Percentiles rank a stretch among this genome's conserved stretches.
Evolutionary conservation across 2,113 vertebrate species (phyloP).

Genomic region (Ammodytes dubius): DNA sequence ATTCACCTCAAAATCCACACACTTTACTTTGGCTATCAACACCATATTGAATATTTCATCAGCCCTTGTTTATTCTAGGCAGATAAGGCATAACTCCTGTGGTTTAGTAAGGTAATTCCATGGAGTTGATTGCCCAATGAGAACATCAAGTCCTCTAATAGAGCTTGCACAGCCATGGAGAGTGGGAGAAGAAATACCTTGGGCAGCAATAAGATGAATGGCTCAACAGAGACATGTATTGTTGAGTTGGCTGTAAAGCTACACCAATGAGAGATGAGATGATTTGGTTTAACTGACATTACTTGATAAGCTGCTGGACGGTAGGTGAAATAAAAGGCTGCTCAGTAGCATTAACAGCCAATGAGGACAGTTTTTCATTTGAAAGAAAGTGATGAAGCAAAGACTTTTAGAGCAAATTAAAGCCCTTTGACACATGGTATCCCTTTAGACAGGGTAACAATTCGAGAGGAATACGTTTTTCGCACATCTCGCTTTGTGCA

Average conservation of each 20-base stretch:
- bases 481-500: conserved; percentile 12
- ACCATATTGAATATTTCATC: conserved; percentile 41
- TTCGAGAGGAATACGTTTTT: neutral
- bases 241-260: conserved; percentile 21
- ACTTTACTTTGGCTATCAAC: conserved; percentile 11
- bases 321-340: neutral
- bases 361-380: neutral
- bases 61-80: conserved; percentile 19
- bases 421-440: conserved; percentile 25
- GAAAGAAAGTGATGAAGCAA: neutral
- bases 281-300: neutral
- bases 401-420: conserved; percentile 8
- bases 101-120: conserved; percentile 47
- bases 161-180: conserved; percentile 8
- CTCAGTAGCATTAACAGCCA: neutral
- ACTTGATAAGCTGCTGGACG: conserved; percentile 9
- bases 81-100: conserved; percentile 34
- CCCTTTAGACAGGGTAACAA: neutral
- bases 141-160: conserved; percentile 24
- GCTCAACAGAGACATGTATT: conserved; percentile 24
- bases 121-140: conserved; percentile 18
- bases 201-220: conserved; percentile 6
- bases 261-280: conserved; percentile 3
- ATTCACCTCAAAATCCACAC: conserved; percentile 9
- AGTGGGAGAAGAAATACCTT: neutral